phyloP scores from a whole-genome alignment of 2,113 vertebrate species.

The Galbula dea region DNA sequence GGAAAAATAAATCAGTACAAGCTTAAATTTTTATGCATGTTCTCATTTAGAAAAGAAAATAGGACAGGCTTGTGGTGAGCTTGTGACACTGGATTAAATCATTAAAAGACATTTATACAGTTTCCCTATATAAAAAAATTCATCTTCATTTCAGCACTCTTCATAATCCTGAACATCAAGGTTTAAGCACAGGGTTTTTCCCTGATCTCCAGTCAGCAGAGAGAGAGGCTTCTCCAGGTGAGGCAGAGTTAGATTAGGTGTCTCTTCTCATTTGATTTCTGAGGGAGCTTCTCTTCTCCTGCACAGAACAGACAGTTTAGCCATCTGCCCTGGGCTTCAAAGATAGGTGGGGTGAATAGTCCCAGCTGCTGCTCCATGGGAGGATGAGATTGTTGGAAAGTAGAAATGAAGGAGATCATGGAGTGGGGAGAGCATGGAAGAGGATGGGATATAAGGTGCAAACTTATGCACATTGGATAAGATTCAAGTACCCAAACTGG shows the following conservation, averaged over 20 bases:
- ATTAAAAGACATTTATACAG: neutral
- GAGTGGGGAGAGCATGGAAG: neutral
- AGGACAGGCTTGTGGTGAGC: neutral
- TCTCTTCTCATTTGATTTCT: neutral
- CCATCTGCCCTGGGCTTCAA: neutral
- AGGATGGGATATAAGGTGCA: neutral
- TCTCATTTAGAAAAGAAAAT: neutral
- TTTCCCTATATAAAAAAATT: neutral
- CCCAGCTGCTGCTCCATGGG: neutral
- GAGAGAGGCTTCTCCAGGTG: neutral
- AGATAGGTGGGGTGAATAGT: neutral
- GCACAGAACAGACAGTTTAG: neutral
- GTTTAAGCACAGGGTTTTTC: neutral
- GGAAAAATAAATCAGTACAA: neutral
- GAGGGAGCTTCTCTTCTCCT: neutral
- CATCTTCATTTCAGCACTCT: neutral
- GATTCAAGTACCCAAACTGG: neutral
- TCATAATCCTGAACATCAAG: neutral
- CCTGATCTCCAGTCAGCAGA: neutral
- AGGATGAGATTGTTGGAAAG: neutral
- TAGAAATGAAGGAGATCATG: no score
- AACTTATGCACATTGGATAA: neutral
- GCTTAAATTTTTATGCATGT: neutral
- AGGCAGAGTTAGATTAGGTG: neutral
- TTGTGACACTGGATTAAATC: neutral